Conservation (phyloP, 2,888 invertebrate genomes). For the Bhutanitis thaidina region DNA sequence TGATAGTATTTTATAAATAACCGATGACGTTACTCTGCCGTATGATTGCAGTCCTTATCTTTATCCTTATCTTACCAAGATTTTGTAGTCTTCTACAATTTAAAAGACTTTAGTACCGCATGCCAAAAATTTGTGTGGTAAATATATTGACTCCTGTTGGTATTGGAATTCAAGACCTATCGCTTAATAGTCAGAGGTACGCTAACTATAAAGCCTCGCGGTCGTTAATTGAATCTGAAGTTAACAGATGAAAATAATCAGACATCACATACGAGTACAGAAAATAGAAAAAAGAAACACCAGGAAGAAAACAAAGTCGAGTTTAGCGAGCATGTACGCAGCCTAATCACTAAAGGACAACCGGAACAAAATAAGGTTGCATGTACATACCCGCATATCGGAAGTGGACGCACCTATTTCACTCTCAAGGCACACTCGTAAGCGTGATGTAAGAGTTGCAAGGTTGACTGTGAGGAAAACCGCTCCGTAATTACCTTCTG, state of each 20-base stretch:
- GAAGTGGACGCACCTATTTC: conserved; percentile 31
- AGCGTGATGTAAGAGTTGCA: conserved; percentile 31
- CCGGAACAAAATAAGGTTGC: conserved; percentile 33
- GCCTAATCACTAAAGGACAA: conserved; percentile 21
- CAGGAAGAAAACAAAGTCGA: conserved; percentile 3
- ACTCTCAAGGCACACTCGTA: conserved; percentile 25
- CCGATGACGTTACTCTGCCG: background rate
- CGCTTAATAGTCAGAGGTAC: no score
- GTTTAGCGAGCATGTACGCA: conserved; percentile 6
- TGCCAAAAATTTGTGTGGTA: no score
- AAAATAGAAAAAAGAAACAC: background rate
- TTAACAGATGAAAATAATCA: no score
- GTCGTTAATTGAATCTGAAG: no score
- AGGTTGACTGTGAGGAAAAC: conserved; percentile 27
- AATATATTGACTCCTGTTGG: no score
- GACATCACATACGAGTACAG: no score
- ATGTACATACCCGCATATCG: conserved; percentile 28
- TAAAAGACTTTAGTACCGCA: no score
- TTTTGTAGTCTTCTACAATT: no score
- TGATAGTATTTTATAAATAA: conserved; percentile 14
- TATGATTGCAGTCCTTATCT: conserved; percentile 17
- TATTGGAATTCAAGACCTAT: no score
- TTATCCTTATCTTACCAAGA: no score
- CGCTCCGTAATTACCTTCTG: conserved; percentile 4
- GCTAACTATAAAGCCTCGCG: no score